Evolutionary conservation across 2,888 invertebrate genomes (phyloP), one percentile per base, ranked within the genome.

Genomic region (Anodontia alba): DNA sequence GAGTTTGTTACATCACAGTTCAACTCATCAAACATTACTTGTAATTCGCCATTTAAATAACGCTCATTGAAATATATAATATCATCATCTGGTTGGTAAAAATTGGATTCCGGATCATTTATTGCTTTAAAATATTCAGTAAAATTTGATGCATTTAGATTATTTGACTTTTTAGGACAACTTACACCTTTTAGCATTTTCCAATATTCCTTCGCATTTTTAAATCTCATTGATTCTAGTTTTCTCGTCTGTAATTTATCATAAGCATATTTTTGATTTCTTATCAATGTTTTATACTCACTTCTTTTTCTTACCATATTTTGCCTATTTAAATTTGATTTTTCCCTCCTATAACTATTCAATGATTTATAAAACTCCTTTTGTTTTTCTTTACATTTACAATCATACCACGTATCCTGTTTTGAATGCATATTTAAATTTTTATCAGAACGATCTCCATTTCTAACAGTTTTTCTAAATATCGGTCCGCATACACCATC

Each of bases 151-250:
- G 57, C 23, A 20, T 26, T 29, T 26, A 57, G 20, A 17, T 26
- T 29, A 7, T 26, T 57, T 23, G 57, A 23, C 7, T 7, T 17
- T 26, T 57, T 57, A 10, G 29, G 8, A 26, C 7, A 8, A 57
- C 57, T 26, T 26, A 57, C 7, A 3, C 29, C 29, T 57, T 57
- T 57, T 10, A 57, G 29, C 20, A 57, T 17, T 29, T 26, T 57
- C 57, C 57, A 57, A 67, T 74, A 74, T 46, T 74, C 51, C 33
- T 54, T 75, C 5, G 75, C 75, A 54, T 75, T 74, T 68, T 74
- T 68, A 26, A 29, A 29, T n/a, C 66, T 29, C 23, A 46, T 23
- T 36, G 15, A 10, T 49, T 75, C 68, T 49, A 75, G 23, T 36
- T 68, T 75, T 38, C 36, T 23, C 23, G 75, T 68, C 51, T 69